These are phyloP conservation scores for Amblyornis subalaris DNA, from an alignment of 2,113 vertebrate genomes.

Conservation along the genomic window DNA sequence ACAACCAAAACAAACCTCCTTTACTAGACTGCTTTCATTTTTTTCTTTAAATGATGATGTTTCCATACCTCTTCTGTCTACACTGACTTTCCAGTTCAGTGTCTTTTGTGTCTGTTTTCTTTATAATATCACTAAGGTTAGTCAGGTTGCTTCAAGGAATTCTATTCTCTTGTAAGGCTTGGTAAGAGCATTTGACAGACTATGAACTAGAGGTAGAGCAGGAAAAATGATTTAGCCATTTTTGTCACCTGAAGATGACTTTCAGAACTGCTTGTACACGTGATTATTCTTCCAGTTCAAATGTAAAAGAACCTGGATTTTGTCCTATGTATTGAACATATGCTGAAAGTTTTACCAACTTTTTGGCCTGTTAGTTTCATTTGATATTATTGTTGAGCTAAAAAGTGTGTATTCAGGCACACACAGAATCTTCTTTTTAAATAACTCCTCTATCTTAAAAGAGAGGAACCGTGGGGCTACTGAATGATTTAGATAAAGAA, in stretches of 20 bases:
- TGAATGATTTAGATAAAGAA: background rate
- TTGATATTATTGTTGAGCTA: background rate
- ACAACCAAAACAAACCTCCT: constrained; percentile 22
- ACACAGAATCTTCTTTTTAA: background rate
- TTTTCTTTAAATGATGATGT: background rate
- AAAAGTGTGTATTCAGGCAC: background rate
- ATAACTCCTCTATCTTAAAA: background rate
- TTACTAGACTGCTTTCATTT: background rate
- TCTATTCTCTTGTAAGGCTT: background rate
- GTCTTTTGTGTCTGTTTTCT: background rate
- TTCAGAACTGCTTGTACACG: background rate
- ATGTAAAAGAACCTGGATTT: background rate
- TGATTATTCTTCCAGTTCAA: background rate
- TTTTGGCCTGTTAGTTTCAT: background rate
- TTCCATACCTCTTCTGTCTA: background rate
- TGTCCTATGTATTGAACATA: rapidly evolving
- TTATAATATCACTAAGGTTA: background rate
- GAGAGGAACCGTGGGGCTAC: background rate
- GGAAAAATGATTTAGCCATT: background rate
- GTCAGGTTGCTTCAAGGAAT: background rate
- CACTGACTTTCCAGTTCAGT: background rate
- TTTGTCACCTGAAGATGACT: background rate
- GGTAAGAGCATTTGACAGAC: background rate
- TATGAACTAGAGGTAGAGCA: background rate
- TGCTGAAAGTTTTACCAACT: background rate